Evolutionary conservation across 2,797 vertebrate genomes (phyloP).

Genomic region (Eurystomus glaucurus): DNA sequence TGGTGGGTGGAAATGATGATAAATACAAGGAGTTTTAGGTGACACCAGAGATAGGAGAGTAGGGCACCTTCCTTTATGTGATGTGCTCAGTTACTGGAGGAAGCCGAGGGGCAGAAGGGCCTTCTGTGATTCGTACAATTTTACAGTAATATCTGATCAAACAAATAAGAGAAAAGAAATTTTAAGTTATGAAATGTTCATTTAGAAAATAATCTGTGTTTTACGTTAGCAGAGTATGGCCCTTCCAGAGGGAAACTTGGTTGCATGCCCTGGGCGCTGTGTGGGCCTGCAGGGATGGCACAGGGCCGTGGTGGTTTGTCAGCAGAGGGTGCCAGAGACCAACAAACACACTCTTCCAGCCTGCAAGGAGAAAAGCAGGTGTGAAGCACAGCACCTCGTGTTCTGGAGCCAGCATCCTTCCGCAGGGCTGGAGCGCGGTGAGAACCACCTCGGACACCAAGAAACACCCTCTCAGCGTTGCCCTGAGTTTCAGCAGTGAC

Average conservation of each 20-base stretch:
- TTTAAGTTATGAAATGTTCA: not conserved
- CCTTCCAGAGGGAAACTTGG: not conserved
- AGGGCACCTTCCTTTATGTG: accelerated
- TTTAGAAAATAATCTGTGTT: not conserved
- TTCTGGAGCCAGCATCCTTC: not conserved
- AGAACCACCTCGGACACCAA: not conserved
- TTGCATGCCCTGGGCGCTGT: accelerated
- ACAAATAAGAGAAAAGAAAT: not conserved
- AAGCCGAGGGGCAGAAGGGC: not conserved
- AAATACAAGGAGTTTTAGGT: not conserved
- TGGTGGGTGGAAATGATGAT: not conserved
- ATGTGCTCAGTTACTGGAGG: not conserved
- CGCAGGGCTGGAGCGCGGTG: accelerated
- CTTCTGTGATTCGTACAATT: not conserved
- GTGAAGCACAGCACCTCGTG: not conserved
- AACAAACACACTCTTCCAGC: accelerated
- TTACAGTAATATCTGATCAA: not conserved
- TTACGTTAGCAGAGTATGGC: not conserved
- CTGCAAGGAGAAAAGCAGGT: not conserved
- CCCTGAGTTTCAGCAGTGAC: not conserved
- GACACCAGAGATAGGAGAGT: accelerated
- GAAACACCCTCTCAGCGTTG: not conserved
- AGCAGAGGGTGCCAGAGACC: constrained; percentile 78
- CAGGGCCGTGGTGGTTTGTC: not conserved
- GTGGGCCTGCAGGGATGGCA: not conserved